phyloP scores from a whole-genome alignment of 2,888 invertebrate genomes.

The Gandaritis pyraliata region DNA sequence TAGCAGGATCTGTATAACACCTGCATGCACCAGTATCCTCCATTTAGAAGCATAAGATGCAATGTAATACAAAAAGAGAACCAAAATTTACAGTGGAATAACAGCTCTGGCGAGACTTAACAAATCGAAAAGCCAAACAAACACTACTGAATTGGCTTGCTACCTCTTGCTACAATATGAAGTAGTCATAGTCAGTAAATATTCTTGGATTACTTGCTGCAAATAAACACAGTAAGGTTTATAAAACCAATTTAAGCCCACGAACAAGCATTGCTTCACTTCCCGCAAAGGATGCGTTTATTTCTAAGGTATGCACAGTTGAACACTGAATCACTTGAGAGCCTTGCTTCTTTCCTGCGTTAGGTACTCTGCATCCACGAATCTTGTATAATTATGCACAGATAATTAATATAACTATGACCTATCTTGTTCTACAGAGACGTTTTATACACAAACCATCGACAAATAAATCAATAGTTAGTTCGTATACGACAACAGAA shows the following conservation, averaged over 20 bases:
- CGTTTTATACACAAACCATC: no score
- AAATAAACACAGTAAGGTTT: conserved; percentile 9
- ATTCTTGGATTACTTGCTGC: conserved; percentile 2
- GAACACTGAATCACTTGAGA: conserved; percentile 32
- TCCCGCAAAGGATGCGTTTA: conserved; percentile 45
- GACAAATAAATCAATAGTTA: no score
- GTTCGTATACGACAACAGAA: no score
- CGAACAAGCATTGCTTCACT: conserved; percentile 39
- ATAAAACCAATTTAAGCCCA: conserved; percentile 22
- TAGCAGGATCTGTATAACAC: no score
- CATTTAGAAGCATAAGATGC: no score
- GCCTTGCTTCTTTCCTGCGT: conserved; percentile 48
- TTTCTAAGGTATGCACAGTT: conserved; percentile 37
- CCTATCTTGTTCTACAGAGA: not conserved
- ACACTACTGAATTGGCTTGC: no score
- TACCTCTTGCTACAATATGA: no score
- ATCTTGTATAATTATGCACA: conserved; percentile 10
- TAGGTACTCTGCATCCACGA: conserved; percentile 17
- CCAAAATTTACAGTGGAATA: no score
- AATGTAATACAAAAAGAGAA: no score
- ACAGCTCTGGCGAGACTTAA: no score
- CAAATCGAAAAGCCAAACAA: no score
- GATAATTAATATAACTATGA: not conserved
- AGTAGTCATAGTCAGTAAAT: no score
- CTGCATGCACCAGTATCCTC: not conserved